Evolutionary conservation across 2,888 invertebrate genomes (phyloP).

Genomic region (Dynastes tityus): DNA sequence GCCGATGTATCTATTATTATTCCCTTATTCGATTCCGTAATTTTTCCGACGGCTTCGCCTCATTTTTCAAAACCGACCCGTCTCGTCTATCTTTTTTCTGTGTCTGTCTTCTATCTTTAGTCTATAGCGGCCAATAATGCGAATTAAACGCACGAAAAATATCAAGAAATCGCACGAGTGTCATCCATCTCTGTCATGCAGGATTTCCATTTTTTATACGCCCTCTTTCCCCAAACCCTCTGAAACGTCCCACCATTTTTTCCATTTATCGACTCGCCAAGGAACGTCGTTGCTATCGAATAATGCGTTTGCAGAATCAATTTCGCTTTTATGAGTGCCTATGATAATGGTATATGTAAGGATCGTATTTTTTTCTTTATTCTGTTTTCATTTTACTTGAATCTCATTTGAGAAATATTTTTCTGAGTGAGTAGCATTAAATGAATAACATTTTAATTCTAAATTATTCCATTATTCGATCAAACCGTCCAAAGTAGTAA

Average conservation of each 20-base stretch:
- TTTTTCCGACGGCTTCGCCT: neutral
- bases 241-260: neutral
- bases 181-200: constrained; percentile 41
- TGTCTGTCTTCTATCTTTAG: neutral
- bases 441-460: too few relatives aligned
- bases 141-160: constrained; percentile 42
- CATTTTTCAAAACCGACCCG: constrained; percentile 21
- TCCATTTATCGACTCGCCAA: neutral
- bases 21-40: constrained; percentile 13
- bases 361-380: neutral
- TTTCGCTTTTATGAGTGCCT: constrained; percentile 30
- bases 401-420: too few relatives aligned
- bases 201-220: constrained; percentile 5
- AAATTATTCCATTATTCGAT: too few relatives aligned
- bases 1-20: constrained; percentile 26
- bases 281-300: constrained; percentile 24
- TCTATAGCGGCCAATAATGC: constrained; percentile 30
- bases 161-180: constrained; percentile 24
- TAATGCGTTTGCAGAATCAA: constrained; percentile 43
- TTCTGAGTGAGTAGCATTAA: too few relatives aligned
- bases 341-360: neutral
- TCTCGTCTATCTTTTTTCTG: neutral
- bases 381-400: neutral
- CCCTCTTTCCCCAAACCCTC: neutral
- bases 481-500: too few relatives aligned